Percentiles rank a stretch among this genome's conserved stretches.
Evolutionary conservation across 2,888 invertebrate genomes (phyloP).

Genomic region (Bellardia bayeri): DNA sequence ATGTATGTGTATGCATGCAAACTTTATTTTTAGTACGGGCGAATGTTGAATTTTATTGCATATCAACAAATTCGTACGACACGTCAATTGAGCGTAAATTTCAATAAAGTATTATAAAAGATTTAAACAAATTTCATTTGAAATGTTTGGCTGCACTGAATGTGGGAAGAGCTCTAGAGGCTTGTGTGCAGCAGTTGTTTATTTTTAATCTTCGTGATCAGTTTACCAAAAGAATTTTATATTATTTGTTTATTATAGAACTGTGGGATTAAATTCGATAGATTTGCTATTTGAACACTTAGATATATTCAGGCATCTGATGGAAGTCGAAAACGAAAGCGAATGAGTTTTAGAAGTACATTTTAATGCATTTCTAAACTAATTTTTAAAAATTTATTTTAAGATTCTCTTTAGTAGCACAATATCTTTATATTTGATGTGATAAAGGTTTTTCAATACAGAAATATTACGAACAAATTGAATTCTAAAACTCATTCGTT

Average conservation of each 20-base stretch:
- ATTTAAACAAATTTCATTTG: slow-evolving; percentile 1
- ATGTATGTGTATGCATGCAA: not conserved
- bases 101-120: slow-evolving; percentile 48
- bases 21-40: slow-evolving; percentile 17
- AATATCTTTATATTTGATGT: no score
- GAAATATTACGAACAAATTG: no score
- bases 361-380: no score
- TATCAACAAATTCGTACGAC: slow-evolving; percentile 40
- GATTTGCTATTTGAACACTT: not conserved
- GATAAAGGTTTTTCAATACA: no score
- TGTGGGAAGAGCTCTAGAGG: not conserved
- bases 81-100: slow-evolving; percentile 71
- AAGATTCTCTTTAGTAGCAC: no score
- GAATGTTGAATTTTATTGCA: slow-evolving; percentile 23
- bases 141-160: slow-evolving; percentile 3
- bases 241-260: not conserved
- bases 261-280: not conserved
- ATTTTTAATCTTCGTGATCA: slow-evolving; percentile 22
- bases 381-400: no score
- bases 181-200: not conserved
- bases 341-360: no score
- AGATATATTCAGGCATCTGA: no score
- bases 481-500: no score
- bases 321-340: no score
- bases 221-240: slow-evolving; percentile 2